Conservation (phyloP, 2,888 invertebrate species). For the Hydroisotoma schaefferi region DNA sequence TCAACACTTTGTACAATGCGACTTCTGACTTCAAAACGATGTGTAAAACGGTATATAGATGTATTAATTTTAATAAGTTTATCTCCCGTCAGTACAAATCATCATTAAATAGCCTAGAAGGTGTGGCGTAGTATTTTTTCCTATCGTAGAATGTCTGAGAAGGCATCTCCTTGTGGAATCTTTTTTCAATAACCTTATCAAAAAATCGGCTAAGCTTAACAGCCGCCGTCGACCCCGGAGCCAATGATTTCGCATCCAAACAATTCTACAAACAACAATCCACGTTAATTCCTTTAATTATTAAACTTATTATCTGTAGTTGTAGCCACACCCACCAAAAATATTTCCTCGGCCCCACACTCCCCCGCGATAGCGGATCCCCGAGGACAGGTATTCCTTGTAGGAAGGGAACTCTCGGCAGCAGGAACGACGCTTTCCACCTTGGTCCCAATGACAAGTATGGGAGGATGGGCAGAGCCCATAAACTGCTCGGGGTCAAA, state of each 20-base stretch:
- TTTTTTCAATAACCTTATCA: constrained; percentile 72
- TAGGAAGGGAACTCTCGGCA: constrained; percentile 42
- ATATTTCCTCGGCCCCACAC: constrained; percentile 90
- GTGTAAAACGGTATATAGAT: no score
- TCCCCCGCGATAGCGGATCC: constrained; percentile 76
- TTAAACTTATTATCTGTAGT: background rate
- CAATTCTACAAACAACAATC: constrained; percentile 56
- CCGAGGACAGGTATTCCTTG: constrained; percentile 50
- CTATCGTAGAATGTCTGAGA: constrained; percentile 38
- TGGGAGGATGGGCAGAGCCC: constrained; percentile 80
- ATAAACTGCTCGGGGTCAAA: constrained; percentile 83
- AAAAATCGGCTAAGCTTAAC: constrained; percentile 92
- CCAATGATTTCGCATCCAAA: constrained; percentile 68
- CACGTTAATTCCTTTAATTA: background rate
- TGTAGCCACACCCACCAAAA: constrained; percentile 59
- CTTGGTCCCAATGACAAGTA: constrained; percentile 91
- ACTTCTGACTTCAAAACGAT: no score
- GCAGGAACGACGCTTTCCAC: constrained; percentile 51
- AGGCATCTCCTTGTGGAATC: constrained; percentile 51
- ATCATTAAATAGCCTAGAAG: background rate
- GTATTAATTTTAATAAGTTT: no score
- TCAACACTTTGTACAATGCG: no score
- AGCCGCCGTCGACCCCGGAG: constrained; percentile 91
- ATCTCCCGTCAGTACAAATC: background rate
- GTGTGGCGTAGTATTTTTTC: constrained; percentile 30